A percentile compares a stretch with the other conserved stretches of the same genome.
These are phyloP conservation scores for Cossypha niveicapilla DNA, from an alignment of 2,797 vertebrate genomes.

Conservation along the genomic window DNA sequence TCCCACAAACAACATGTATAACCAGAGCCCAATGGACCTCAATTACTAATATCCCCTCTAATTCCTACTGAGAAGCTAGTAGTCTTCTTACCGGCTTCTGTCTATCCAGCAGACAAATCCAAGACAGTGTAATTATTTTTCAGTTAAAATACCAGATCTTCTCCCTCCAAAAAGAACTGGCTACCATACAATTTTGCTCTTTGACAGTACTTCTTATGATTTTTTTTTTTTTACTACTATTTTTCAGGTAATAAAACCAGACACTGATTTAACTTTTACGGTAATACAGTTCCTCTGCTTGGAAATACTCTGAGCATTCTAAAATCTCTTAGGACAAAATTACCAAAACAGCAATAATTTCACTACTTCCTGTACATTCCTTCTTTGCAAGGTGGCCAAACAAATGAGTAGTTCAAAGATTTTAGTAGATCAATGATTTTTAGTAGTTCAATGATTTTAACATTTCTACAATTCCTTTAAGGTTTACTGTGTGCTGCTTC, in stretches of 20 bases:
- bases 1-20: background rate
- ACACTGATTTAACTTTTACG: background rate
- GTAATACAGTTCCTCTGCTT: background rate
- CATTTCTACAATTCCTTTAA: background rate
- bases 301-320: background rate
- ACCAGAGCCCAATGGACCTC: background rate
- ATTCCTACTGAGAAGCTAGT: background rate
- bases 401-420: background rate
- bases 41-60: background rate
- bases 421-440: background rate
- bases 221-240: background rate
- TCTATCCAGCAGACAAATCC: background rate
- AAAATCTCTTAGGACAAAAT: background rate
- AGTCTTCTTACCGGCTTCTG: background rate
- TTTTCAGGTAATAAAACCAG: background rate
- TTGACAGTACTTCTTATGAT: background rate
- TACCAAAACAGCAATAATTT: background rate
- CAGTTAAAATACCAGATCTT: background rate
- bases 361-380: background rate
- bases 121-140: background rate
- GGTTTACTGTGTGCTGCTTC: background rate
- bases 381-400: background rate
- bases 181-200: background rate
- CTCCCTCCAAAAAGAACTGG: background rate
- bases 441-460: background rate